Conservation (phyloP, 2,113 vertebrate genomes). For the Urocolius indicus region DNA sequence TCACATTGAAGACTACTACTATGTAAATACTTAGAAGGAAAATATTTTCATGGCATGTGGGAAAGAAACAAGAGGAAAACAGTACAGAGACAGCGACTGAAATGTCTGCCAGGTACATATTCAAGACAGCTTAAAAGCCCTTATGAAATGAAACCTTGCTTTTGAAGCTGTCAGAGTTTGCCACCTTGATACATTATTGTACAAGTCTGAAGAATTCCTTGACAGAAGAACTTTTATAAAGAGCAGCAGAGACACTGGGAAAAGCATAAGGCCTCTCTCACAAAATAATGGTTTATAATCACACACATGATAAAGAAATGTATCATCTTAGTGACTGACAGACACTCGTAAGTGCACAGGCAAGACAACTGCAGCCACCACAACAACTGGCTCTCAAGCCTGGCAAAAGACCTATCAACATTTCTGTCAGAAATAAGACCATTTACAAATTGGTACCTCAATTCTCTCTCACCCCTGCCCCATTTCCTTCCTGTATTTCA, state of each 20-base stretch:
- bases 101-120: slow-evolving; percentile 57
- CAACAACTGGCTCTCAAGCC: slow-evolving; percentile 47
- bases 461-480: slow-evolving; percentile 10
- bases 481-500: slow-evolving; percentile 26
- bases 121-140: slow-evolving; percentile 77
- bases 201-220: slow-evolving; percentile 67
- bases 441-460: slow-evolving; percentile 60
- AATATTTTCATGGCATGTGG: slow-evolving; percentile 73
- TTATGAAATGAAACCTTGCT: slow-evolving; percentile 69
- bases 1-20: slow-evolving; percentile 18
- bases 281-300: slow-evolving; percentile 76
- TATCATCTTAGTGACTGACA: slow-evolving; percentile 62
- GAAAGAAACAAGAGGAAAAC: slow-evolving; percentile 60
- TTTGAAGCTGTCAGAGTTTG: slow-evolving; percentile 75
- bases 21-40: slow-evolving; percentile 70
- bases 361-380: slow-evolving; percentile 47
- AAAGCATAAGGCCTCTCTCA: slow-evolving; percentile 64
- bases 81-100: slow-evolving; percentile 58
- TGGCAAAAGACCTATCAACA: slow-evolving; percentile 68
- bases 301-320: slow-evolving; percentile 59
- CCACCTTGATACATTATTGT: slow-evolving; percentile 69
- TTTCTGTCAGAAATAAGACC: slow-evolving; percentile 67
- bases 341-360: slow-evolving; percentile 56
- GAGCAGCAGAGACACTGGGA: slow-evolving; percentile 58
- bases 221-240: slow-evolving; percentile 70